A percentile compares a stretch with the other conserved stretches of the same genome.
phyloP scores from a whole-genome alignment of 1,140 invertebrate genomes.

The Dysdera silvatica region DNA sequence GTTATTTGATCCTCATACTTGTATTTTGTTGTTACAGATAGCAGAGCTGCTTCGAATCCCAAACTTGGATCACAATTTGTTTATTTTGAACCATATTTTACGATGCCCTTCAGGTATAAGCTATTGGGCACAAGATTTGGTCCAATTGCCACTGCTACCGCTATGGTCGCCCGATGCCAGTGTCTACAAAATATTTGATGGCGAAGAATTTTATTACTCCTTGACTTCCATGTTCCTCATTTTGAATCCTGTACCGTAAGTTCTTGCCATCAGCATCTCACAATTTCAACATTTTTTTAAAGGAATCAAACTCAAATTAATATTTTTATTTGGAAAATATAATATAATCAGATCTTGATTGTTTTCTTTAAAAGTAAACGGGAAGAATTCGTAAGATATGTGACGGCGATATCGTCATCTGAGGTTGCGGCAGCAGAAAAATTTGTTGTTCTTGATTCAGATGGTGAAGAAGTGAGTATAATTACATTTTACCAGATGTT shows the following conservation, averaged over 20 bases:
- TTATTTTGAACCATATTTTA: neutral
- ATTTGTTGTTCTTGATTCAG: slow-evolving; percentile 10
- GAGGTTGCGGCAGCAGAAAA: neutral
- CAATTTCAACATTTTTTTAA: neutral
- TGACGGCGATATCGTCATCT: neutral
- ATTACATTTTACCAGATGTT: no score
- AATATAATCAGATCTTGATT: neutral
- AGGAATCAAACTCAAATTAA: neutral
- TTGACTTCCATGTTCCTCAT: neutral
- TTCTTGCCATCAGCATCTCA: neutral
- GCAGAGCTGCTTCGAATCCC: neutral
- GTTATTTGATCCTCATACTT: no score
- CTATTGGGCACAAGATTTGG: neutral
- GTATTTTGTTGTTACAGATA: neutral
- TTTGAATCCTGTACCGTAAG: slow-evolving; percentile 6
- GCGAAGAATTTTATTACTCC: neutral
- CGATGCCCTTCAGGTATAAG: slow-evolving; percentile 1
- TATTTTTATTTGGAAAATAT: neutral
- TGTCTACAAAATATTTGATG: neutral
- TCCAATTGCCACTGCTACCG: neutral
- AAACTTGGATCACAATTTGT: neutral
- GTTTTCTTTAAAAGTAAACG: slow-evolving; percentile 1
- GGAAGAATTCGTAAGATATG: slow-evolving; percentile 2
- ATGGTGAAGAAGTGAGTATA: slow-evolving; percentile 18
- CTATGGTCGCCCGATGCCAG: neutral